A percentile compares a stretch with the other conserved stretches of the same genome.
phyloP scores from a whole-genome alignment of 2,797 vertebrate genomes.

The Coilia nasus region DNA sequence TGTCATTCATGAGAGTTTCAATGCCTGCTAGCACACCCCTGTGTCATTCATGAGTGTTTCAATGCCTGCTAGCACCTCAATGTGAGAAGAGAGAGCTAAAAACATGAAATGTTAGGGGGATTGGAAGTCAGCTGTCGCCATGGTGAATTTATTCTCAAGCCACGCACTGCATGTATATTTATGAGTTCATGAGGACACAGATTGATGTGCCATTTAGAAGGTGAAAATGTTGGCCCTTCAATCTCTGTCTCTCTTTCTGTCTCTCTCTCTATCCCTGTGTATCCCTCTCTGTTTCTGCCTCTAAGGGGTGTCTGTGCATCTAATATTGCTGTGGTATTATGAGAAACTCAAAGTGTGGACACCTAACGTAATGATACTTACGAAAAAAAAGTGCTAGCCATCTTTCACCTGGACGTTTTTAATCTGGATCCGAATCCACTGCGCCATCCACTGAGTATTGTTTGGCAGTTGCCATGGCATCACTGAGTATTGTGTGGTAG shows the following conservation, averaged over 20 bases:
- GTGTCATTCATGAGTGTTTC: not conserved
- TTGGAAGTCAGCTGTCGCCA: slow-evolving; percentile 1
- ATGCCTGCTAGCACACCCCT: not conserved
- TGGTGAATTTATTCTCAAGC: not conserved
- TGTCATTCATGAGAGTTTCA: not conserved
- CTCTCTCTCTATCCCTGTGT: slow-evolving; percentile 39
- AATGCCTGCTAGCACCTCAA: not conserved
- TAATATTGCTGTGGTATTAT: not conserved
- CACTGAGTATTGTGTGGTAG: not conserved
- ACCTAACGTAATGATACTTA: not conserved
- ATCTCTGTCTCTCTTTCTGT: slow-evolving; percentile 46
- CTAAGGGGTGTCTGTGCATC: not conserved
- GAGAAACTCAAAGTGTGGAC: not conserved
- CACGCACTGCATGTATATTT: slow-evolving; percentile 35
- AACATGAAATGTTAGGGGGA: not conserved
- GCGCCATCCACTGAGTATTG: not conserved
- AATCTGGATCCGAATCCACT: not conserved
- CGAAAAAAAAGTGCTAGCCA: not conserved
- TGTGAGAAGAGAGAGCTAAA: not conserved
- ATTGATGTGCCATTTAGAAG: slow-evolving; percentile 24
- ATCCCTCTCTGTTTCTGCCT: slow-evolving; percentile 8
- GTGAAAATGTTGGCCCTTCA: not conserved
- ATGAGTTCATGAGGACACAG: not conserved
- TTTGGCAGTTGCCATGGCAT: slow-evolving; percentile 1
- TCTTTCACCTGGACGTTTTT: not conserved